phyloP scores from a whole-genome alignment of 2,113 vertebrate species.

The Lophotis ruficrista region DNA sequence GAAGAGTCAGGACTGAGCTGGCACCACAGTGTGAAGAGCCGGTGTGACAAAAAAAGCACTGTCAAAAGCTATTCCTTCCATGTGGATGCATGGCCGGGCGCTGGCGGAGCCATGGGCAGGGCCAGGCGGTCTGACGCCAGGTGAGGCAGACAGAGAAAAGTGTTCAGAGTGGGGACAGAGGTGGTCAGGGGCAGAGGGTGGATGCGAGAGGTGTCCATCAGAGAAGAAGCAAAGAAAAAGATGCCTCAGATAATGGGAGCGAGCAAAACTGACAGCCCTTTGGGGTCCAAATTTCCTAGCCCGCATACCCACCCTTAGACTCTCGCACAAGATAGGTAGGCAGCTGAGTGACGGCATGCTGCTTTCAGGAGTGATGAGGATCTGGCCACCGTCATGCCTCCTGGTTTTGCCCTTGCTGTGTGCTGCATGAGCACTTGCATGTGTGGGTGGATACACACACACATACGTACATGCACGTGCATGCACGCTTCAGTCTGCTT shows the following conservation, averaged over 20 bases:
- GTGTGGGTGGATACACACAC: accelerated
- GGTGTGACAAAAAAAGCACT: neutral
- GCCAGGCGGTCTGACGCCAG: neutral
- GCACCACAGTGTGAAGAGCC: neutral
- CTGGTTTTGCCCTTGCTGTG: neutral
- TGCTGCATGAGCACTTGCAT: neutral
- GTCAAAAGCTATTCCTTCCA: neutral
- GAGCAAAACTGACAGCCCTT: neutral
- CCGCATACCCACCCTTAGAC: neutral
- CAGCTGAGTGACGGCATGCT: neutral
- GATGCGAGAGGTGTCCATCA: neutral
- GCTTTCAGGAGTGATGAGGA: neutral
- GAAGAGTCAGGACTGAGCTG: neutral
- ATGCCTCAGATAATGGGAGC: neutral
- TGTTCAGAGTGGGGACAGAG: neutral
- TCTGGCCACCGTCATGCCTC: neutral
- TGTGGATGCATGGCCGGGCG: neutral
- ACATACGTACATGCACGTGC: accelerated
- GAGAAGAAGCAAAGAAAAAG: neutral
- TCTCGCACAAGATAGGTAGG: accelerated
- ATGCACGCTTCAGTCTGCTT: neutral
- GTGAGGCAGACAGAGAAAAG: neutral
- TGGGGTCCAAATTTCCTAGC: neutral
- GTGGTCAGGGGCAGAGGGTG: accelerated
- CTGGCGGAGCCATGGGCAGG: neutral